phyloP scores from a whole-genome alignment of 2,797 vertebrate species.

The Carcharodon carcharias region DNA sequence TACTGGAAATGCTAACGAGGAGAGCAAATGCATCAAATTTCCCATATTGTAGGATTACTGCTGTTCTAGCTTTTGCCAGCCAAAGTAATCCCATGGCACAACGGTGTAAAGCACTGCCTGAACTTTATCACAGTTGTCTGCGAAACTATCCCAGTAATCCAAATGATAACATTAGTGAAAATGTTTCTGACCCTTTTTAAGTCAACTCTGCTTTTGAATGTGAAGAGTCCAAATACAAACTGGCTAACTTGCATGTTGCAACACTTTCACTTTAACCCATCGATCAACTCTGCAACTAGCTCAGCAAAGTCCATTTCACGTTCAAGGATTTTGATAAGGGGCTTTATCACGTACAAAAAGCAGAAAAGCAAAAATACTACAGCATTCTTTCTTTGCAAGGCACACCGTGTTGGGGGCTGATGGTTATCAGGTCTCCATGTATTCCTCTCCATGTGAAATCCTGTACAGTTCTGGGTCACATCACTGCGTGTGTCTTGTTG shows the following conservation, averaged over 20 bases:
- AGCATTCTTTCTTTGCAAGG: not conserved
- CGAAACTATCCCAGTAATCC: not conserved
- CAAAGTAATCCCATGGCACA: not conserved
- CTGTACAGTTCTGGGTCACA: not conserved
- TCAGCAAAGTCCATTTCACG: not conserved
- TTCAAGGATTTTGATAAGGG: conserved; percentile 9
- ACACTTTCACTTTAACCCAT: not conserved
- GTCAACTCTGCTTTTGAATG: not conserved
- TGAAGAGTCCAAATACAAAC: not conserved
- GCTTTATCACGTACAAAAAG: not conserved
- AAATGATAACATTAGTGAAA: not conserved
- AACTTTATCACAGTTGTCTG: not conserved
- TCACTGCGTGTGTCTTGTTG: not conserved
- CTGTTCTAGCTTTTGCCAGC: not conserved
- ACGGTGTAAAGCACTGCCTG: too few relatives aligned
- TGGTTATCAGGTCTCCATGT: not conserved
- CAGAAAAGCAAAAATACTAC: not conserved
- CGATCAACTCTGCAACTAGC: not conserved
- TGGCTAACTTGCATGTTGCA: not conserved
- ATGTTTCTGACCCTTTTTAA: not conserved
- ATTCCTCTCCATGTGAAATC: not conserved
- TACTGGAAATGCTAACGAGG: not conserved
- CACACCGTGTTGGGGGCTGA: not conserved
- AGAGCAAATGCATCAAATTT: not conserved
- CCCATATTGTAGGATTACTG: not conserved